Conservation (phyloP, 2,797 vertebrate genomes). For the Sebastes glaucus region DNA sequence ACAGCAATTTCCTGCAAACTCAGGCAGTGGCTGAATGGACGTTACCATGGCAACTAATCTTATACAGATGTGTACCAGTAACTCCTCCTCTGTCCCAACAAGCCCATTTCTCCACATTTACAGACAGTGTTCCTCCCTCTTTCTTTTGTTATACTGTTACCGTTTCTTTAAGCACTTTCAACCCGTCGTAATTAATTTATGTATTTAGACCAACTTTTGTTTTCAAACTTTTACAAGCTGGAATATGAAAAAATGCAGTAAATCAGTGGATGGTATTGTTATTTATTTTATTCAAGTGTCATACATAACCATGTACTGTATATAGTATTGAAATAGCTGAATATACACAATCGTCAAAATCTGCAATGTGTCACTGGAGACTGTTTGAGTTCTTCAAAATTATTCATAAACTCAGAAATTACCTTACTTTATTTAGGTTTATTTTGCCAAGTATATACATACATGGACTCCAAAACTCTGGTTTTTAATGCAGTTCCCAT, state of each 20-base stretch:
- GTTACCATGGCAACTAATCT: slow-evolving; percentile 29
- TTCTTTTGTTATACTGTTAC: not conserved
- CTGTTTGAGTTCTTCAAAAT: not conserved
- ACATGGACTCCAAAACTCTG: too few relatives aligned
- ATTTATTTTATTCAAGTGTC: not conserved
- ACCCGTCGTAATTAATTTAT: too few relatives aligned
- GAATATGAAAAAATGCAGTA: not conserved
- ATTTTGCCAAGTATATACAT: too few relatives aligned
- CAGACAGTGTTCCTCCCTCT: not conserved
- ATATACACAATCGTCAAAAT: not conserved
- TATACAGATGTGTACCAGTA: slow-evolving; percentile 26
- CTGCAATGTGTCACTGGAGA: not conserved
- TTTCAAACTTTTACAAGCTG: not conserved
- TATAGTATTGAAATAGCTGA: not conserved
- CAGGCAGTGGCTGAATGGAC: not conserved
- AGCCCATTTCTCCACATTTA: not conserved
- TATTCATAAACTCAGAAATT: not conserved
- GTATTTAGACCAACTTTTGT: not conserved
- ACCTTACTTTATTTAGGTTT: too few relatives aligned
- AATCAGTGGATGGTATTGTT: not conserved
- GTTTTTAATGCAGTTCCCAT: too few relatives aligned
- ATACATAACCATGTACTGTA: not conserved
- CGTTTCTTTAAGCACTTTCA: not conserved
- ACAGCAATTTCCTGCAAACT: not conserved
- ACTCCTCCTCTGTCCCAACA: not conserved